Percentiles rank a stretch among this genome's conserved stretches.
phyloP scores from a whole-genome alignment of 2,888 invertebrate species.

The Chironomus tentans region DNA sequence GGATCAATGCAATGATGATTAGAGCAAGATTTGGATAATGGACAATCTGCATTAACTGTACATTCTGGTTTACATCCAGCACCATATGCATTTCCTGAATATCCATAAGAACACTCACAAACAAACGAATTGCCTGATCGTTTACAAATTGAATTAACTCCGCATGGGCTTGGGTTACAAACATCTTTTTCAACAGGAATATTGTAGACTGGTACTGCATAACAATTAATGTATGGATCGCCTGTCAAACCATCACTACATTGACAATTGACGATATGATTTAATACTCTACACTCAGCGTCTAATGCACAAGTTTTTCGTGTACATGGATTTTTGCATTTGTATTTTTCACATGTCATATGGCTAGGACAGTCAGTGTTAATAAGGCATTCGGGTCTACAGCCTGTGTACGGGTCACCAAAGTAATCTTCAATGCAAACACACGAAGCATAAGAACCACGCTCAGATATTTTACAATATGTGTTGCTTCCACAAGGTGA shows the following conservation, averaged over 20 bases:
- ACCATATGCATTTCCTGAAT: conserved; percentile 56
- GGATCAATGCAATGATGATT: conserved; percentile 73
- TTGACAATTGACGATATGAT: conserved; percentile 57
- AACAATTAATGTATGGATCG: conserved; percentile 51
- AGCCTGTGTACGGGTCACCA: conserved; percentile 64
- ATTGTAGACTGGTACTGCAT: conserved; percentile 31
- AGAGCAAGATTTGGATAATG: conserved; percentile 63
- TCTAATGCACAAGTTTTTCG: conserved; percentile 69
- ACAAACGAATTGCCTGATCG: conserved; percentile 48
- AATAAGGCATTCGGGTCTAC: conserved; percentile 75
- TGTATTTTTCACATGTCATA: conserved; percentile 70
- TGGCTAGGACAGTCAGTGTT: conserved; percentile 79
- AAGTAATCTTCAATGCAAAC: conserved; percentile 56
- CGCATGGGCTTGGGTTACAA: conserved; percentile 67
- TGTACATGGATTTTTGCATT: conserved; percentile 74
- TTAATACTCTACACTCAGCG: conserved; percentile 65
- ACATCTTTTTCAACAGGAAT: conserved; percentile 42
- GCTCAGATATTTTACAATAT: conserved; percentile 50
- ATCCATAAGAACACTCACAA: conserved; percentile 68
- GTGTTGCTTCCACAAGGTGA: conserved; percentile 64
- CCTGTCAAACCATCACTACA: conserved; percentile 56
- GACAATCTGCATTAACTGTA: conserved; percentile 70
- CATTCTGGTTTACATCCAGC: conserved; percentile 76
- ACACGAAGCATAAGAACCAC: conserved; percentile 42
- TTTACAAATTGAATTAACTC: conserved; percentile 64